These are phyloP conservation scores for Cassiopea andromeda DNA, from an alignment of 30 jellyfish, hydroid and myxozoan genomes.

Conservation along the genomic window DNA sequence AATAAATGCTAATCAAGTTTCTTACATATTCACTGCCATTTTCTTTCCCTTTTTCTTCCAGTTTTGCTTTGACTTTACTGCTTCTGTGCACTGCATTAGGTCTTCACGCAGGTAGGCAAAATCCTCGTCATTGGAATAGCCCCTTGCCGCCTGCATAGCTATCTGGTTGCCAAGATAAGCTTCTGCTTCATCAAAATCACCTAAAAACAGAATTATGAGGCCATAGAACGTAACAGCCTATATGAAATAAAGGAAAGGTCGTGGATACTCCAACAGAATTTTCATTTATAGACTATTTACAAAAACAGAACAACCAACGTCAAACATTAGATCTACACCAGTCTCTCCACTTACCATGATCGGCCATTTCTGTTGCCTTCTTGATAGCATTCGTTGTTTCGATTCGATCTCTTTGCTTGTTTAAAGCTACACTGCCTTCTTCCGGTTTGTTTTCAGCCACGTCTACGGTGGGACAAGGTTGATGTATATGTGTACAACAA, in stretches of 20 bases:
- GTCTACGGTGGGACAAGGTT: background rate
- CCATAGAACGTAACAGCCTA: too few species aligned
- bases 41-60: constrained; percentile 76
- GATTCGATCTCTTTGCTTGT: constrained; percentile 69
- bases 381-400: constrained; percentile 64
- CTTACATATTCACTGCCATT: constrained; percentile 61
- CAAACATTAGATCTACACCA: too few species aligned
- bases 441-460: constrained; percentile 58
- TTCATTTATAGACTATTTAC: too few species aligned
- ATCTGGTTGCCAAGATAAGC: background rate
- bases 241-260: too few species aligned
- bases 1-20: background rate
- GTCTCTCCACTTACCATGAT: constrained; percentile 42
- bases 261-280: too few species aligned
- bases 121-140: constrained; percentile 20
- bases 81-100: constrained; percentile 15
- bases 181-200: constrained; percentile 52
- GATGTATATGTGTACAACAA: too few species aligned
- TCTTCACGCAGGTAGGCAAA: constrained; percentile 33
- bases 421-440: constrained; percentile 64
- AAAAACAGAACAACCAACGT: too few species aligned
- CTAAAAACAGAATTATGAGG: background rate
- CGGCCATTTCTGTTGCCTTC: constrained; percentile 70
- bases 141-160: background rate
- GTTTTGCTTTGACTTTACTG: background rate